These are phyloP conservation scores for Phenganax stokvisi DNA, from an alignment of 92 coral and sea anemone genomes.

Conservation along the genomic window DNA sequence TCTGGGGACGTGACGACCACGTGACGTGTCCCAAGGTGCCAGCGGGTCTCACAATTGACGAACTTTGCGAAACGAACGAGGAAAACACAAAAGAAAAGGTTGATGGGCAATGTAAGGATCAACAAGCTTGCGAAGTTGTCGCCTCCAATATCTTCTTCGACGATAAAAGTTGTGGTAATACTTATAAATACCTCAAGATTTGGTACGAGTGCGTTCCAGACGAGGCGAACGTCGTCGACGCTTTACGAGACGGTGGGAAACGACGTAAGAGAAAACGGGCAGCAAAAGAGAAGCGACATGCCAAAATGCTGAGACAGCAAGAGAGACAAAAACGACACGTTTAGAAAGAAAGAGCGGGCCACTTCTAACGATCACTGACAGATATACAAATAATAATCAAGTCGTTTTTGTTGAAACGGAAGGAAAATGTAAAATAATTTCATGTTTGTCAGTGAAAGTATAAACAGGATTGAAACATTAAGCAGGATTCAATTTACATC, in stretches of 20 bases:
- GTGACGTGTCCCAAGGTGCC: slow-evolving; percentile 99
- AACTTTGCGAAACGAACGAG: slow-evolving; percentile 76
- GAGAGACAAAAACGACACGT: slow-evolving; percentile 27
- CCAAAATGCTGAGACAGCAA: slow-evolving; percentile 47
- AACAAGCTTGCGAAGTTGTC: slow-evolving; percentile 99
- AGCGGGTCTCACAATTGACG: slow-evolving; percentile 78
- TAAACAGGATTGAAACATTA: neutral
- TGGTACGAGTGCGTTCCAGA: slow-evolving; percentile 99
- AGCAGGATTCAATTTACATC: neutral
- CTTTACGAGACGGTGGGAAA: slow-evolving; percentile 93
- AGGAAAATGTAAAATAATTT: slow-evolving; percentile 3
- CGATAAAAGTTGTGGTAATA: slow-evolving; percentile 94
- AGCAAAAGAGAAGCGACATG: slow-evolving; percentile 89
- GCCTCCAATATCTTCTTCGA: slow-evolving; percentile 99
- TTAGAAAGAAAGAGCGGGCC: neutral
- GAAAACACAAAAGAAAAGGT: slow-evolving; percentile 73
- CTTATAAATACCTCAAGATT: slow-evolving; percentile 92
- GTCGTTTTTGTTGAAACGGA: slow-evolving; percentile 43
- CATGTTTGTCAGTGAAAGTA: slow-evolving; percentile 18
- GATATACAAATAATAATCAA: slow-evolving; percentile 1
- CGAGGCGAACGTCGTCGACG: slow-evolving; percentile 96
- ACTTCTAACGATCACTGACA: slow-evolving; percentile 7
- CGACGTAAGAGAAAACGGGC: slow-evolving; percentile 96
- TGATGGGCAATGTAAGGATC: slow-evolving; percentile 95
- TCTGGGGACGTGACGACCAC: slow-evolving; percentile 99